Evolutionary conservation across 2,797 vertebrate species (phyloP), one percentile per base, ranked within the genome.

Genomic region (Propithecus deckenii): DNA sequence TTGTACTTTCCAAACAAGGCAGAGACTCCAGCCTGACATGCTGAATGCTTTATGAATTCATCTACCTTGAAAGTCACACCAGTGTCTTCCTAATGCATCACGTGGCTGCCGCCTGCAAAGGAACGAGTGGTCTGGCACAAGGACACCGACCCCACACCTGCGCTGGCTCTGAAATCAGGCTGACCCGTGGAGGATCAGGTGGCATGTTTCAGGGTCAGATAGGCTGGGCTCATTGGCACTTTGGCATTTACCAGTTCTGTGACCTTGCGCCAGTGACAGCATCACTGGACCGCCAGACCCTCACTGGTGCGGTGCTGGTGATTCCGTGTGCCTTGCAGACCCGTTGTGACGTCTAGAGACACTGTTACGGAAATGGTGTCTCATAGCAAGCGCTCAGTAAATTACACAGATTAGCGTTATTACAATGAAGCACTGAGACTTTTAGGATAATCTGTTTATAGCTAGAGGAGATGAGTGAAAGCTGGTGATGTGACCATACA

Each of bases 1-100:
- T 97, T 97, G 71, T 83, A 38, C 88, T 97, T 98, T 98, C 48
- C 92, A 97, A 84, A 72, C 52, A 59, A 81, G 25, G 72, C 96
- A 86, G 79, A 46, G 50, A 0, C 15, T 97, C 41, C 69, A 75
- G 46, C 48, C 43, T 46, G 32, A 94, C 78, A 95, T 13, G 15
- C 30, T 5, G 15, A 93, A 75, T 92, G 35, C 69, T 96, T 97
- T 97, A 91, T 92, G 92, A 92, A 7, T 86, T 92, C 74, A 92
- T 6, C 10, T 79, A 85, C 30, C 61, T 92, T 89, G 86, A 95
- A 94, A 91, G 79, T 93, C 61, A 96, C 72, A 46, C 25, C 79
- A 25, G 43, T 5, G 28, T 86, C 59, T 95, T 95, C n/a, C 2
- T 78, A 83, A 95, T 32, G 12, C 22, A 25, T 28, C n/a, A 81